Percentiles rank a stretch among this genome's conserved stretches.
These are phyloP conservation scores for Muricea muricata DNA, from an alignment of 92 coral and sea anemone genomes.

Conservation along the genomic window DNA sequence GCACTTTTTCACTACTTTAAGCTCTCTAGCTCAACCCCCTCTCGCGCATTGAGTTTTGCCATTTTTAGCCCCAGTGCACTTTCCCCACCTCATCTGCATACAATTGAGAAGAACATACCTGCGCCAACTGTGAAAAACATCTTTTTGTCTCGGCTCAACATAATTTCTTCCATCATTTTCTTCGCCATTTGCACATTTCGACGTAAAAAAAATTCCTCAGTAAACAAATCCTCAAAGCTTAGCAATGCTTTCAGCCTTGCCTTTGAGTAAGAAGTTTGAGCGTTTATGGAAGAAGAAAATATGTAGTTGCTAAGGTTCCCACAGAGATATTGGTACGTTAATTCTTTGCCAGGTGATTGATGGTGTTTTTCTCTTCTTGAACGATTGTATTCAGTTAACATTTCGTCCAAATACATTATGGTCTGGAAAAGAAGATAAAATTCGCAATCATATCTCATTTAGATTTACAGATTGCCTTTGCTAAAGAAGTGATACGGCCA, in stretches of 20 bases:
- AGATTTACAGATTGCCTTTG: no score
- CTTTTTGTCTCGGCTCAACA: neutral
- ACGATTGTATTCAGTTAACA: constrained; percentile 17
- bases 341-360: neutral
- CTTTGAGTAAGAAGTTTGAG: neutral
- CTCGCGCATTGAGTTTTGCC: no score
- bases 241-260: neutral
- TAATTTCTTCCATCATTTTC: constrained; percentile 28
- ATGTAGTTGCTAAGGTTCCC: constrained; percentile 25
- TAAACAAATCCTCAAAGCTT: constrained; percentile 23
- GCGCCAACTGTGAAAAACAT: constrained; percentile 41
- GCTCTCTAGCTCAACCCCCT: no score
- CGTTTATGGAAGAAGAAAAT: neutral
- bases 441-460: no score
- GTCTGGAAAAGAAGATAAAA: neutral
- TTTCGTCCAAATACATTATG: constrained; percentile 4
- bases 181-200: constrained; percentile 28
- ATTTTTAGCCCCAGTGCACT: no score
- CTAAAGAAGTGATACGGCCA: no score
- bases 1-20: no score
- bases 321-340: constrained; percentile 17
- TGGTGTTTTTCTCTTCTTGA: neutral
- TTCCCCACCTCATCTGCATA: no score
- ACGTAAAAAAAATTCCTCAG: neutral
- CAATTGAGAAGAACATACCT: neutral